Evolutionary conservation across 2,113 vertebrate species (phyloP).

Genomic region (Artemisiospiza belli): DNA sequence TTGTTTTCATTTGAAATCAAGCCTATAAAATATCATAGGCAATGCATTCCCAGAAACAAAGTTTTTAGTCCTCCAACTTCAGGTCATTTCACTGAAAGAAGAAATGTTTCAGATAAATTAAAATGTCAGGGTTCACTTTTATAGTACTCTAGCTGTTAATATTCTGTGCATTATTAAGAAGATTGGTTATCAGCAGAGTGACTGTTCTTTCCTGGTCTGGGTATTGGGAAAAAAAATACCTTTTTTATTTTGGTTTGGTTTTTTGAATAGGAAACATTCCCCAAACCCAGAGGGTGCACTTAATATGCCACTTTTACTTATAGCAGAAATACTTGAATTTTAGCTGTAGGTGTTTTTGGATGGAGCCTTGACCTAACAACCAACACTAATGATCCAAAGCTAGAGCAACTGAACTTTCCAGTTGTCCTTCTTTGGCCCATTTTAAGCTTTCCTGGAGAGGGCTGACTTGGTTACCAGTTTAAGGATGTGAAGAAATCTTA

Average conservation of each 20-base stretch:
- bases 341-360: constrained; percentile 67
- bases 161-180: constrained; percentile 28
- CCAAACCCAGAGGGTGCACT: constrained; percentile 65
- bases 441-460: constrained; percentile 44
- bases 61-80: neutral
- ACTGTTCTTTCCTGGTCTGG: constrained; percentile 32
- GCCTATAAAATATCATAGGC: neutral
- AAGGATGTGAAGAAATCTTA: constrained; percentile 43
- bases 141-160: constrained; percentile 11
- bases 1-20: constrained; percentile 53
- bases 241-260: neutral
- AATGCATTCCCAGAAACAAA: neutral
- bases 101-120: constrained; percentile 19
- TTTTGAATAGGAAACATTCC: constrained; percentile 65
- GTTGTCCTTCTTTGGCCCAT: constrained; percentile 15
- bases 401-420: constrained; percentile 64
- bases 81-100: constrained; percentile 13
- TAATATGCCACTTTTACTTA: constrained; percentile 70
- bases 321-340: constrained; percentile 63
- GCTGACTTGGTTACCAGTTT: constrained; percentile 42
- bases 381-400: constrained; percentile 67
- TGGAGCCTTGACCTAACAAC: constrained; percentile 66
- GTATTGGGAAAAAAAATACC: neutral
- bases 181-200: constrained; percentile 47
- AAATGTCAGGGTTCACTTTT: constrained; percentile 21